Evolutionary conservation across 1,140 invertebrate genomes (phyloP).

Genomic region (Phymastichus coffea): DNA sequence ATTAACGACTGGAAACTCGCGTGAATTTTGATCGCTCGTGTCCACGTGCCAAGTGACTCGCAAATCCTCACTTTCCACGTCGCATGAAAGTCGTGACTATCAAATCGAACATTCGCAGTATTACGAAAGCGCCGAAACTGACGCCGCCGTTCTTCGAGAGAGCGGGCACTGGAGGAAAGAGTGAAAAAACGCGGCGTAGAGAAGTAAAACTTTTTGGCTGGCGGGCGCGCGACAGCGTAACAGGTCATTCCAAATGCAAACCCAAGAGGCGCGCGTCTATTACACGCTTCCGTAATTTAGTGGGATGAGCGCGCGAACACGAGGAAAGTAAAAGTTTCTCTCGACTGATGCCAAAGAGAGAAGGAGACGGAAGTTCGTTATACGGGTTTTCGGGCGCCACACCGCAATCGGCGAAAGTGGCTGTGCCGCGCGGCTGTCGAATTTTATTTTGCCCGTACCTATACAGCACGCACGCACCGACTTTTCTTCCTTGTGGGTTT

Average conservation of each 20-base stretch:
- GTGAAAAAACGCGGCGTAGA: too few relatives aligned
- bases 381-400: background rate
- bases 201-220: too few relatives aligned
- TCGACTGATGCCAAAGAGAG: background rate
- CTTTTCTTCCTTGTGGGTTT: background rate
- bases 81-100: too few relatives aligned
- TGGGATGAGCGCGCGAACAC: slow-evolving; percentile 1
- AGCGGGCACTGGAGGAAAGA: too few relatives aligned
- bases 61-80: too few relatives aligned
- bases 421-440: background rate
- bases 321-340: slow-evolving; percentile 27
- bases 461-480: background rate
- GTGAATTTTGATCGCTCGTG: too few relatives aligned
- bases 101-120: too few relatives aligned
- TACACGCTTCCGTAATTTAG: slow-evolving; percentile 16
- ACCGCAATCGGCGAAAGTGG: slow-evolving; percentile 16
- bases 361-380: slow-evolving; percentile 15
- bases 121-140: too few relatives aligned
- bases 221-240: background rate
- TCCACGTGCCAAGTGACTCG: too few relatives aligned
- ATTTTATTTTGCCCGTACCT: too few relatives aligned
- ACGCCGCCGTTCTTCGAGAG: too few relatives aligned
- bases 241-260: slow-evolving; percentile 19
- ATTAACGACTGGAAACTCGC: too few relatives aligned
- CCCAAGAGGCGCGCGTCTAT: background rate